A percentile compares a stretch with the other conserved stretches of the same genome.
phyloP scores from a whole-genome alignment of 1,140 invertebrate species.

The Andricus grossulariae region DNA sequence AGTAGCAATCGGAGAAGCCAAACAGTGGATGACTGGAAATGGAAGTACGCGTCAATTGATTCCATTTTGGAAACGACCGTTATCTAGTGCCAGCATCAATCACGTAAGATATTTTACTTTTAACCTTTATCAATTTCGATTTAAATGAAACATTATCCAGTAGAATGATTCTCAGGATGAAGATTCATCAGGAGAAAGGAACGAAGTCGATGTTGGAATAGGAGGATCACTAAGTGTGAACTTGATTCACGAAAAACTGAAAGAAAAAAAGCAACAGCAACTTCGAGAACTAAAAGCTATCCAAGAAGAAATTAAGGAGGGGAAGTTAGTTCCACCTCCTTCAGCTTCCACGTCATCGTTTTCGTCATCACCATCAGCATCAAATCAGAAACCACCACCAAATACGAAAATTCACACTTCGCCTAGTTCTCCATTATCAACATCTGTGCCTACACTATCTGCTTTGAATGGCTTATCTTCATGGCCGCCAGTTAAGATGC shows the following conservation, averaged over 20 bases:
- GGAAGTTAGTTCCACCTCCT: slow-evolving; percentile 81
- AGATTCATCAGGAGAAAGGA: slow-evolving; percentile 70
- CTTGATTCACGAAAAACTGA: slow-evolving; percentile 88
- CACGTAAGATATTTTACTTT: slow-evolving; percentile 53
- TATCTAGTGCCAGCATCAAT: slow-evolving; percentile 77
- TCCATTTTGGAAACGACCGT: slow-evolving; percentile 88
- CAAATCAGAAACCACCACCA: slow-evolving; percentile 76
- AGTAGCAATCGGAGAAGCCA: slow-evolving; percentile 58
- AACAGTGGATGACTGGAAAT: slow-evolving; percentile 65
- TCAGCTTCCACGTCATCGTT: slow-evolving; percentile 68
- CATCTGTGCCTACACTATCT: slow-evolving; percentile 54
- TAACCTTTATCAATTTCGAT: slow-evolving; percentile 4
- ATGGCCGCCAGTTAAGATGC: slow-evolving; percentile 75
- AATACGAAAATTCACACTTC: slow-evolving; percentile 76
- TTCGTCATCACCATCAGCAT: slow-evolving; percentile 61
- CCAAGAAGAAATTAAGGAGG: slow-evolving; percentile 91
- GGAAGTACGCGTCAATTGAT: slow-evolving; percentile 71
- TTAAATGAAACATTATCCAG: slow-evolving; percentile 10
- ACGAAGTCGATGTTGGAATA: slow-evolving; percentile 83
- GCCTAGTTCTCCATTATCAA: slow-evolving; percentile 64
- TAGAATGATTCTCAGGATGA: slow-evolving; percentile 70
- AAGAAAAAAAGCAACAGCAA: slow-evolving; percentile 93
- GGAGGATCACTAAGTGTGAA: slow-evolving; percentile 85
- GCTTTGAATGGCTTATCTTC: slow-evolving; percentile 62
- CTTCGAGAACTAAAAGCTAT: slow-evolving; percentile 88